Conservation (phyloP, 2,113 vertebrate species). For the Carlito syrichta region DNA sequence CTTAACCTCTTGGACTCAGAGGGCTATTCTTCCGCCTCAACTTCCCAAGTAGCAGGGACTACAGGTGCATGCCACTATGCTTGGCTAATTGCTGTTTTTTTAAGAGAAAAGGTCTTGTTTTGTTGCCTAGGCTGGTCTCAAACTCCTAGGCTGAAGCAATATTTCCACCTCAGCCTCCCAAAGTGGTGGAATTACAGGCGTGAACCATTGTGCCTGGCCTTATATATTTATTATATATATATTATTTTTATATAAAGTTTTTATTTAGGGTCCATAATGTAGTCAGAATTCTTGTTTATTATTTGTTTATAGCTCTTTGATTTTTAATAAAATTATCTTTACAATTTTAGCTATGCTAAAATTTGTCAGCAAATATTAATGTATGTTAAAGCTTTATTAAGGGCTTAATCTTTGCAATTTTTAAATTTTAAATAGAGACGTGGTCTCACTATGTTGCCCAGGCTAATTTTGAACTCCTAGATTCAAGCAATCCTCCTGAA, state of each 20-base stretch:
- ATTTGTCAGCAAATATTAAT: background rate
- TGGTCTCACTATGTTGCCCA: too few relatives aligned
- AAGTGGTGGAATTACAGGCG: background rate
- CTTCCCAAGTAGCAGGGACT: background rate
- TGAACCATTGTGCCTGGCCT: background rate
- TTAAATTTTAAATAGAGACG: too few relatives aligned
- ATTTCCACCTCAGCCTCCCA: background rate
- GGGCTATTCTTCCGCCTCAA: background rate
- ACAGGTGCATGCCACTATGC: background rate
- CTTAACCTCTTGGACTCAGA: background rate
- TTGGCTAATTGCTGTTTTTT: background rate
- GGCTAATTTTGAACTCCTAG: too few relatives aligned
- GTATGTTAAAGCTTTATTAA: background rate
- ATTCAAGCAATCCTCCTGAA: too few relatives aligned
- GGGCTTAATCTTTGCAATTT: background rate
- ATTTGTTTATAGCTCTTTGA: background rate
- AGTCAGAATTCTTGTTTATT: conserved; percentile 30
- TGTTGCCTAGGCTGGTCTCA: background rate
- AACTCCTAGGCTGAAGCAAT: background rate
- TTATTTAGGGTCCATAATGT: background rate
- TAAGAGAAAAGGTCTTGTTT: background rate
- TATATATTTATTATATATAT: background rate
- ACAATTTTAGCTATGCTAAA: background rate
- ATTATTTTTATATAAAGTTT: conserved; percentile 19
- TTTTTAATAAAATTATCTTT: conserved; percentile 32